These are phyloP conservation scores for Falco berigora DNA, from an alignment of 2,797 vertebrate species.

Conservation along the genomic window DNA sequence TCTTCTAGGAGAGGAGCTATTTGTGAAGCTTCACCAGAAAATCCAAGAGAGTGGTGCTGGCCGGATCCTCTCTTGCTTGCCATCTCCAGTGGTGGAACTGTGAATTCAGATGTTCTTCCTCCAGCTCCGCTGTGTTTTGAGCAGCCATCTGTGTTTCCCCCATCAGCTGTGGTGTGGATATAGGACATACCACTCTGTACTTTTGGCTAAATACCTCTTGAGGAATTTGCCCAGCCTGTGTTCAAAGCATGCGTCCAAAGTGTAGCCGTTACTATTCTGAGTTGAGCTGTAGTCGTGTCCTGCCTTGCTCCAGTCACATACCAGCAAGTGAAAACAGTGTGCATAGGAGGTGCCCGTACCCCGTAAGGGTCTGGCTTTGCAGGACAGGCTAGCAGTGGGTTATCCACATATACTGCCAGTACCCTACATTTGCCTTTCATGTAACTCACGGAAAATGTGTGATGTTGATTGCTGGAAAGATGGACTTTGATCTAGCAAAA, in stretches of 20 bases:
- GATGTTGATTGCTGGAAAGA: not conserved
- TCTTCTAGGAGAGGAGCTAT: not conserved
- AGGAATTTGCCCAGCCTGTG: rapidly evolving
- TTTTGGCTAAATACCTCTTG: not conserved
- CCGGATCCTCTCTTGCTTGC: not conserved
- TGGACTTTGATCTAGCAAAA: not conserved
- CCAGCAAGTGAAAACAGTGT: not conserved
- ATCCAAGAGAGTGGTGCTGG: not conserved
- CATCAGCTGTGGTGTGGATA: not conserved
- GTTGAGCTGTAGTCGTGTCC: not conserved
- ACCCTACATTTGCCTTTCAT: not conserved
- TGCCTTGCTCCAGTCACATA: not conserved
- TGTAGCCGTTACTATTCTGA: not conserved
- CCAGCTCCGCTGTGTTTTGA: not conserved
- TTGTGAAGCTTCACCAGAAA: not conserved
- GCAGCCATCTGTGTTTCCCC: not conserved
- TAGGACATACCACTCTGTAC: not conserved
- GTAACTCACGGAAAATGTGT: not conserved
- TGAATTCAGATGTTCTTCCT: not conserved
- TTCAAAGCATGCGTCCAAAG: not conserved
- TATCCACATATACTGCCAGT: rapidly evolving
- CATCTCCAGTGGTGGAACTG: not conserved
- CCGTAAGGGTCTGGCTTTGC: not conserved
- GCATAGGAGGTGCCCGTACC: not conserved
- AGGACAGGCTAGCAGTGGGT: not conserved